Conservation (phyloP, 2,797 vertebrate species). For the Hapalemur alaotrensis region DNA sequence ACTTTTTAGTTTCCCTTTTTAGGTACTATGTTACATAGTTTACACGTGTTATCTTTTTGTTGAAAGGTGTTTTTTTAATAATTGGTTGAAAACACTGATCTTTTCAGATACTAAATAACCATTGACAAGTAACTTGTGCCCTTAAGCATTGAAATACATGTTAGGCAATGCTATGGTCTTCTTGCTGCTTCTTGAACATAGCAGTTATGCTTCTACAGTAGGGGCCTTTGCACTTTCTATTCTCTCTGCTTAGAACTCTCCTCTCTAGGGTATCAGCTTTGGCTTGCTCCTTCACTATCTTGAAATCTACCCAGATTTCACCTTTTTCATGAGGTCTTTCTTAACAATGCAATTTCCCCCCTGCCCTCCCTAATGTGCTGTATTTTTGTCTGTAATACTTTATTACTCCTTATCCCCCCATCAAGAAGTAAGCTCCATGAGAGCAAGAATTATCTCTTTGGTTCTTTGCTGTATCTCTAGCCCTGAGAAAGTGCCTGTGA, state of each 20-base stretch:
- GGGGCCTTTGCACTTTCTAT: not conserved
- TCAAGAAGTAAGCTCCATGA: not conserved
- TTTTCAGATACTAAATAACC: slow-evolving; percentile 18
- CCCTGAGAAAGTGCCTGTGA: not conserved
- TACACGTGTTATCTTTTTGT: not conserved
- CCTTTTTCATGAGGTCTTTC: not conserved
- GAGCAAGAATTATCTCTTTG: not conserved
- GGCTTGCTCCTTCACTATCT: not conserved
- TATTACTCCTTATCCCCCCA: not conserved
- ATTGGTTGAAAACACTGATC: not conserved
- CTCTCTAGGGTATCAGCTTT: not conserved
- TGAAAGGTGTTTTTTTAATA: not conserved
- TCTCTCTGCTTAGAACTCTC: not conserved
- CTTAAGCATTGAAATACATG: not conserved
- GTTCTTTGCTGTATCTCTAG: not conserved
- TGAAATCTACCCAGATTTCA: not conserved
- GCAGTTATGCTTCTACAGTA: not conserved
- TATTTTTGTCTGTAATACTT: not conserved
- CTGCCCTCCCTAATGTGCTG: not conserved
- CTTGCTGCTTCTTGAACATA: not conserved
- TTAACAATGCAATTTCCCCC: not conserved
- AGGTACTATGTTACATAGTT: not conserved
- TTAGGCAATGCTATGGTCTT: not conserved
- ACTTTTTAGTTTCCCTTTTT: not conserved
- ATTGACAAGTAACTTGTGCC: not conserved